Evolutionary conservation across 2,113 vertebrate genomes (phyloP).

Genomic region (Pteruthius melanotis): DNA sequence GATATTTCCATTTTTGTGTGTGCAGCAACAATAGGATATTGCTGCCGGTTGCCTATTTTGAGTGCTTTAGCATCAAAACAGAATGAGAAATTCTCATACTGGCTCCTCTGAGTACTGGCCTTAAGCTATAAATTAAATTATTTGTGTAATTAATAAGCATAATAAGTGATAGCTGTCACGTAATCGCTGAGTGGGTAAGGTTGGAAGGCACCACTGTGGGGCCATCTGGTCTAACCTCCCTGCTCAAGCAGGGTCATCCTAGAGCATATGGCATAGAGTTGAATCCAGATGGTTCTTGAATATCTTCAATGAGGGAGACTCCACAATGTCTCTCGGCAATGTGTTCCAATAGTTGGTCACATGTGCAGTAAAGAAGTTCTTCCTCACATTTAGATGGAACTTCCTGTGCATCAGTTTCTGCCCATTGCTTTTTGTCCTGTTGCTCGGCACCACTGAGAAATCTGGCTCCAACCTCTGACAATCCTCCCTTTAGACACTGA

Average conservation of each 20-base stretch:
- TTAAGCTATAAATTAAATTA: neutral
- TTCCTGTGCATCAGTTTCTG: neutral
- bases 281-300: neutral
- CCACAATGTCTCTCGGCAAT: no score
- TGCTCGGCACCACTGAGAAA: neutral
- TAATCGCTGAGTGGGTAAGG: neutral
- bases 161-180: neutral
- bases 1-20: neutral
- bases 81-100: neutral
- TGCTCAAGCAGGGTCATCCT: neutral
- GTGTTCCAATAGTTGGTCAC: neutral
- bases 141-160: neutral
- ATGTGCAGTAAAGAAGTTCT: neutral
- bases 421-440: neutral
- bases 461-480: neutral
- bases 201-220: neutral
- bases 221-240: neutral
- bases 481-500: neutral
- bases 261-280: neutral
- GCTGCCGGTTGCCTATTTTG: neutral
- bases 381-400: neutral
- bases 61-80: neutral
- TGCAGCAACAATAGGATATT: neutral
- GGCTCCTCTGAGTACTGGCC: neutral
- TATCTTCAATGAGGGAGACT: neutral